Conservation (phyloP, 2,888 invertebrate species). For the Latrodectus elegans region DNA sequence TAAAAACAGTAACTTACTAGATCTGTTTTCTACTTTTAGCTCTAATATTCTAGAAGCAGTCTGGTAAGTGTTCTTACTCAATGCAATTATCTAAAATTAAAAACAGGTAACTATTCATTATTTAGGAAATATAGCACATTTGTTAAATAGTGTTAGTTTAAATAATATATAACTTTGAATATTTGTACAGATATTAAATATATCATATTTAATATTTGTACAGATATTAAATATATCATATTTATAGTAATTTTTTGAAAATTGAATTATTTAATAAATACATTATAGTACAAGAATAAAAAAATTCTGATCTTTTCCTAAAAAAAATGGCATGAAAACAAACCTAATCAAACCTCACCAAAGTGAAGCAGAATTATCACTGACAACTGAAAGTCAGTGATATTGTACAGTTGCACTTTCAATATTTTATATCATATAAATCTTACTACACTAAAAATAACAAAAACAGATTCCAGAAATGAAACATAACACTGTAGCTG, state of each 20-base stretch:
- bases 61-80: slow-evolving; percentile 86
- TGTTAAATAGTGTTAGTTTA: background rate
- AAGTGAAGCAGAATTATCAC: no score
- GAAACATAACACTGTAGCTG: no score
- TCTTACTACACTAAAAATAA: no score
- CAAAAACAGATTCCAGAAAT: no score
- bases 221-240: background rate
- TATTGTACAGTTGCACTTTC: no score
- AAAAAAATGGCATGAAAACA: no score
- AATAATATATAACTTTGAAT: background rate
- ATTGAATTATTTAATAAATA: background rate
- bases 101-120: background rate
- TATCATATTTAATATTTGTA: background rate
- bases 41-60: slow-evolving; percentile 81
- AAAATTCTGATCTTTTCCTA: no score
- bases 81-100: slow-evolving; percentile 82
- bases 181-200: background rate
- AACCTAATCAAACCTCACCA: no score
- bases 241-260: background rate
- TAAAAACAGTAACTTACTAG: slow-evolving; percentile 70
- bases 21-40: slow-evolving; percentile 81
- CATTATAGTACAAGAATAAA: background rate
- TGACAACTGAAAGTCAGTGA: no score
- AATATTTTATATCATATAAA: no score
- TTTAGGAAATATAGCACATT: background rate